Base-by-base conservation (phyloP, 2,797 vertebrate genomes). In the Chaenodraco wilsoni region DNA sequence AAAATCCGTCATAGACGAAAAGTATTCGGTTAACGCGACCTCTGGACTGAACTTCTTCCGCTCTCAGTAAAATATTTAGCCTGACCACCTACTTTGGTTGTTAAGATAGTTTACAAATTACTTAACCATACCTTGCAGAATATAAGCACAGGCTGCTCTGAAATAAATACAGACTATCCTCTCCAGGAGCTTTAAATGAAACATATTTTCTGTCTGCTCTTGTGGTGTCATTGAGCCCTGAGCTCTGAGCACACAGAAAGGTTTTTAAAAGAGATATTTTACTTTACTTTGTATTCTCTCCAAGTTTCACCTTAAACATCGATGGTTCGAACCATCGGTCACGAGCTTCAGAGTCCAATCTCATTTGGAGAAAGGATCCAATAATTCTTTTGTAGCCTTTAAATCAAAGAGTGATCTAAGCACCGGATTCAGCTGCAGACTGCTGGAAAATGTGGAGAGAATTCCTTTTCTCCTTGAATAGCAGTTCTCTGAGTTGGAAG, bases 41-140 rank as follows among this genome's bases (percentile, higher is more conserved):
- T 19, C 19, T 19, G 19, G 19, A 19, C 19, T 19, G 19, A 75
- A 62, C 76, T 64, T 78, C 65, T 48, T 70, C 45, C 0, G 1
- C 56, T 64, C 19, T 64, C 19, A 49, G 69, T 76, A 57, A 78
- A 86, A 87, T 68, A 78, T 70, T 60, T 43, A 67, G 65, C 43
- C 73, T 21, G n/a, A 67, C 66, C 61, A 59, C 50, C 66, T 52
- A 61, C 68, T 64, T 78, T 61, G 59, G 46, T 69, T 76, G 52
- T 76, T 33, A 64, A 79, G 65, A 62, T 58, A 52, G 61, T 57
- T 31, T 57, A 79, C 81, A 86, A 84, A 87, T 65, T 15, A 84
- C 72, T 76, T 72, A 83, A 76, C 54, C n/a, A 63, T 37, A 60
- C 78, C 73, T 67, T 76, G 40, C 40, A 56, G 64, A 69, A 57